Percentiles rank a stretch among this genome's conserved stretches.
These are phyloP conservation scores for Aplochiton taeniatus DNA, from an alignment of 2,797 vertebrate genomes.

Conservation along the genomic window DNA sequence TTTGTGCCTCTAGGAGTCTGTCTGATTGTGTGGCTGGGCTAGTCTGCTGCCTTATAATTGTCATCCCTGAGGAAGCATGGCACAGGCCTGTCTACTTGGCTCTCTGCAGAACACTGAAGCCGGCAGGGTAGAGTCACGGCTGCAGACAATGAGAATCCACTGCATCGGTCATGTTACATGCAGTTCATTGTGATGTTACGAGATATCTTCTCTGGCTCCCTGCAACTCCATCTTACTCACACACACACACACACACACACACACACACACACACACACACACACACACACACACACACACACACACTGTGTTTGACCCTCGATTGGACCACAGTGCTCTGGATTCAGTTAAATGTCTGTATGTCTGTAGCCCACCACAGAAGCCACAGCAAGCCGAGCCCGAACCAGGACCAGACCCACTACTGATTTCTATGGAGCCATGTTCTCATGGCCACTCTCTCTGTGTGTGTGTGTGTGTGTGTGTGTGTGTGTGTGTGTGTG, in stretches of 20 bases:
- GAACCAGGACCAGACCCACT: constrained; percentile 52
- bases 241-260: constrained; percentile 9
- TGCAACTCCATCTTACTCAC: constrained; percentile 11
- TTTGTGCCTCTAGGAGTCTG: not conserved
- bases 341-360: constrained; percentile 46
- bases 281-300: not conserved
- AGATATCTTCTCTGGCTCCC: constrained; percentile 30
- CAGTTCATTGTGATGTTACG: not conserved
- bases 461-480: not conserved
- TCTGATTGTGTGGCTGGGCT: not conserved
- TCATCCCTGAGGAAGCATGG: too few species aligned
- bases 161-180: too few species aligned
- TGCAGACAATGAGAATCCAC: too few species aligned
- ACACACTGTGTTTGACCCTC: constrained; percentile 43
- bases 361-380: constrained; percentile 12
- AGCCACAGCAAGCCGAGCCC: constrained; percentile 38
- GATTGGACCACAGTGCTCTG: constrained; percentile 48
- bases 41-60: too few species aligned
- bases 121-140: too few species aligned
- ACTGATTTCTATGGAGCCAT: constrained; percentile 58
- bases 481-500: constrained; percentile 7
- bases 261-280: constrained; percentile 9
- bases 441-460: constrained; percentile 43
- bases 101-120: too few species aligned
- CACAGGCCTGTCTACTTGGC: too few species aligned